Evolutionary conservation across 2,888 invertebrate genomes (phyloP).

Genomic region (Mechanitis mazaeus): DNA sequence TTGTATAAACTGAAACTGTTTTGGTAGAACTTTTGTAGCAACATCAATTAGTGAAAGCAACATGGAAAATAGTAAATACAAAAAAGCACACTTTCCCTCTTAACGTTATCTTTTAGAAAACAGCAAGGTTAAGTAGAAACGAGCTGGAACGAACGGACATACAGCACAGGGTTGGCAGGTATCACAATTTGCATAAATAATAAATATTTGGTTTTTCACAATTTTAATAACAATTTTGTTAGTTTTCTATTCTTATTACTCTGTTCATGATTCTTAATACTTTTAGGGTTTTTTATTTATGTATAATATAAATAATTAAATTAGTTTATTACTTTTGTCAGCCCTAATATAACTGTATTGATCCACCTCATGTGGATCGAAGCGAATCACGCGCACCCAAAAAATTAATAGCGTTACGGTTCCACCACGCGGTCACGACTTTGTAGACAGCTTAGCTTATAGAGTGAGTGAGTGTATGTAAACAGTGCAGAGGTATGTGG

Average conservation of each 20-base stretch:
- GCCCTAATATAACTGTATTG: constrained; percentile 22
- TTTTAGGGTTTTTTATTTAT: too few relatives aligned
- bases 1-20: too few relatives aligned
- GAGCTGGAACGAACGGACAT: constrained; percentile 22
- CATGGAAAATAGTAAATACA: constrained; percentile 24
- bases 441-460: neutral
- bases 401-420: constrained; percentile 20
- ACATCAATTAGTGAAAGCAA: constrained; percentile 28
- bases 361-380: constrained; percentile 24
- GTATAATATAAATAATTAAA: too few relatives aligned
- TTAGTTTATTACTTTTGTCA: constrained; percentile 4
- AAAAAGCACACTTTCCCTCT: constrained; percentile 29
- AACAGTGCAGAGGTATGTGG: neutral
- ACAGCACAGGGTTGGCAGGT: constrained; percentile 18
- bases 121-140: constrained; percentile 24
- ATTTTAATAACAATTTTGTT: too few relatives aligned
- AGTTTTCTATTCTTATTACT: too few relatives aligned
- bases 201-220: too few relatives aligned
- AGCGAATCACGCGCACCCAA: constrained; percentile 30
- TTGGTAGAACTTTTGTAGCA: neutral
- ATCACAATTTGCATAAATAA: neutral
- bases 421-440: neutral
- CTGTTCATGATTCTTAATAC: too few relatives aligned
- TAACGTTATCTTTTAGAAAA: constrained; percentile 31
- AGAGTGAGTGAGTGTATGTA: neutral